Base-by-base conservation (phyloP, 2,113 vertebrate genomes). In the Gambusia holbrooki region DNA sequence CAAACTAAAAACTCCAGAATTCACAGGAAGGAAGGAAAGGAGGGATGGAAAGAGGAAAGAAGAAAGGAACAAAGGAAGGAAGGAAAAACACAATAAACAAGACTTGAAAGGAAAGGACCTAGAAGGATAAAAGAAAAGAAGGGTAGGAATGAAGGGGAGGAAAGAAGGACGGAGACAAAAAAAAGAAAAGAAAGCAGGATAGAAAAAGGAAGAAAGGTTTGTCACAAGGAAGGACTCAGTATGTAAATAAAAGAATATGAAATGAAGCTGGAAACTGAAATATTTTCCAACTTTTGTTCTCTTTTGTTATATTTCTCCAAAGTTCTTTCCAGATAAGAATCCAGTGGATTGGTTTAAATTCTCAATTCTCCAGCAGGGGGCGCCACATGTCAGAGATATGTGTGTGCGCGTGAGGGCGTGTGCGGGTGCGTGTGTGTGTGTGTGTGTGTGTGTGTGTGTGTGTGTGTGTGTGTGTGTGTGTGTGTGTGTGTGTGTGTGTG, bases 311-410 rank as follows among this genome's bases (percentile, higher is more conserved):
- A 5, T 17, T n/a, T n/a, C 7, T n/a, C 51, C 51, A 58, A 10
- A 58, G 25, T 10, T 17, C 13, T 19, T 19, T 48, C 45, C 45
- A 48, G 17, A 48, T 5, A 19, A 17, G 17, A 48, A 19, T 1
- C 17, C 17, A 19, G 17, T 2, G 10, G 22, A 58, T 8, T 11
- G 22, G 9, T 58, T 54, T 58, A n/a, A 27, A 27, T 27, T 27
- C 27, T 27, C 51, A 54, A 22, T 19, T 54, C 69, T 77, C 70
- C 87, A 84, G 63, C 28, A 79, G 88, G 76, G 81, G 84, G 66
- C 89, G 71, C 81, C 69, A 68, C 37, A 69, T 29, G 68, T 54
- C 66, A 71, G 70, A 27, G n/a, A 37, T 12, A 14, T 45, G 45
- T 69, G 68, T 37, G 61, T 33, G 64, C 3, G 6, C 29, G 69